Evolutionary conservation across 2,888 invertebrate genomes (phyloP).

Genomic region (Pyralis farinalis): DNA sequence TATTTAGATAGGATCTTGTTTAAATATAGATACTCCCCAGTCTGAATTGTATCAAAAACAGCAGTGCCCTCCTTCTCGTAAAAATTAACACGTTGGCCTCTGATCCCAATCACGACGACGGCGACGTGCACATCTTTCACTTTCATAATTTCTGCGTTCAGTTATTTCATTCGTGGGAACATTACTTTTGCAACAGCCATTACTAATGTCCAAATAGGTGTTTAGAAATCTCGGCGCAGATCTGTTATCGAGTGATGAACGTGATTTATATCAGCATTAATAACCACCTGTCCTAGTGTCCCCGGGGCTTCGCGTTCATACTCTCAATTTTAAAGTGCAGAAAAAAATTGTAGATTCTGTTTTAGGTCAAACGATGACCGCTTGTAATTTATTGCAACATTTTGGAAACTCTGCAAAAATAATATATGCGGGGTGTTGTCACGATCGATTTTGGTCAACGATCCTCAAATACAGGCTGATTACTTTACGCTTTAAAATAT

Average conservation of each 20-base stretch:
- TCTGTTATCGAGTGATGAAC: constrained; percentile 10
- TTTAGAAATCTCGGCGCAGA: background rate
- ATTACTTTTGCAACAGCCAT: background rate
- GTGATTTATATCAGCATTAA: background rate
- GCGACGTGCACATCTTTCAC: background rate
- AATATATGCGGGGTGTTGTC: too few species aligned
- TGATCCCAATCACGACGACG: too few species aligned
- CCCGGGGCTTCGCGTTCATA: background rate
- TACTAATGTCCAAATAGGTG: background rate
- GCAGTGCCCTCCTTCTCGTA: too few species aligned
- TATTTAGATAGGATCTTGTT: too few species aligned
- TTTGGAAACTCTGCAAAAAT: too few species aligned
- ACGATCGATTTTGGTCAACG: too few species aligned
- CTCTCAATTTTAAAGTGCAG: background rate
- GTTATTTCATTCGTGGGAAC: background rate
- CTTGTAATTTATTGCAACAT: too few species aligned
- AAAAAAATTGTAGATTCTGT: background rate
- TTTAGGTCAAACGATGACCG: background rate
- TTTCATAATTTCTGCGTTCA: background rate
- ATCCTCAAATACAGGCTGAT: too few species aligned
- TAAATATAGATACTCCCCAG: too few species aligned
- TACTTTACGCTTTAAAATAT: too few species aligned
- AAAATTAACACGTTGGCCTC: too few species aligned
- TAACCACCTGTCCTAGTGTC: background rate
- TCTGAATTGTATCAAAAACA: too few species aligned